Percentiles rank a stretch among this genome's conserved stretches.
Evolutionary conservation across 2,888 invertebrate genomes (phyloP).

Genomic region (Eremobia ochroleuca): DNA sequence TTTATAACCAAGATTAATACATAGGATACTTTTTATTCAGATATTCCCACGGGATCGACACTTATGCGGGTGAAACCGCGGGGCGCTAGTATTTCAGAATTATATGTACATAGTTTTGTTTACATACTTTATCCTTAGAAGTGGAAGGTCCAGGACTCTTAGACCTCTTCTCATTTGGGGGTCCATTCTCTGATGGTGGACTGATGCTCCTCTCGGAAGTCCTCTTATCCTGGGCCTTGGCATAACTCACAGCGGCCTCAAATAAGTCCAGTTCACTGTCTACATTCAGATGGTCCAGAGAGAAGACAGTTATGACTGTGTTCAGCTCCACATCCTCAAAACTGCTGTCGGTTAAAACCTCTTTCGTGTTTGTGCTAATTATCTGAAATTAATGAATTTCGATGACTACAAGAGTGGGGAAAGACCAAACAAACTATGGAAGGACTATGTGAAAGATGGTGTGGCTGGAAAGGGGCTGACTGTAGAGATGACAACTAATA

Average conservation of each 20-base stretch:
- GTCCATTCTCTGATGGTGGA: constrained; percentile 76
- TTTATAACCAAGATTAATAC: no score
- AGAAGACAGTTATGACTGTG: constrained; percentile 94
- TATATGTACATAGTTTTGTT: background rate
- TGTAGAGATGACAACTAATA: background rate
- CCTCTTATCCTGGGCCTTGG: constrained; percentile 83
- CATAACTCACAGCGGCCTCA: constrained; percentile 92
- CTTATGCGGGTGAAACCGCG: no score
- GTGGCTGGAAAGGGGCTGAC: background rate
- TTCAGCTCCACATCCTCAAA: constrained; percentile 95
- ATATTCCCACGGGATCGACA: no score
- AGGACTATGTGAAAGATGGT: background rate
- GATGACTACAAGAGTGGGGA: background rate
- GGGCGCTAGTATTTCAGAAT: background rate
- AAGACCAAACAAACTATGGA: no score
- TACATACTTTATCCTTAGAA: constrained; percentile 76
- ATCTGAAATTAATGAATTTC: constrained; percentile 86
- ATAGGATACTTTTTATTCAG: no score
- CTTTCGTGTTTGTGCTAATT: constrained; percentile 94
- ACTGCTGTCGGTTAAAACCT: constrained; percentile 94
- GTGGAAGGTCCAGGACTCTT: constrained; percentile 85
- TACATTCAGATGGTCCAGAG: constrained; percentile 94
- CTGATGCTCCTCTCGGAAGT: constrained; percentile 77
- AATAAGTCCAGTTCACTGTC: constrained; percentile 95
- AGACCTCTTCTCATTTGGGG: constrained; percentile 75